A percentile compares a stretch with the other conserved stretches of the same genome.
Conservation (phyloP, 2,113 vertebrate genomes). For the Girardinichthys multiradiatus region DNA sequence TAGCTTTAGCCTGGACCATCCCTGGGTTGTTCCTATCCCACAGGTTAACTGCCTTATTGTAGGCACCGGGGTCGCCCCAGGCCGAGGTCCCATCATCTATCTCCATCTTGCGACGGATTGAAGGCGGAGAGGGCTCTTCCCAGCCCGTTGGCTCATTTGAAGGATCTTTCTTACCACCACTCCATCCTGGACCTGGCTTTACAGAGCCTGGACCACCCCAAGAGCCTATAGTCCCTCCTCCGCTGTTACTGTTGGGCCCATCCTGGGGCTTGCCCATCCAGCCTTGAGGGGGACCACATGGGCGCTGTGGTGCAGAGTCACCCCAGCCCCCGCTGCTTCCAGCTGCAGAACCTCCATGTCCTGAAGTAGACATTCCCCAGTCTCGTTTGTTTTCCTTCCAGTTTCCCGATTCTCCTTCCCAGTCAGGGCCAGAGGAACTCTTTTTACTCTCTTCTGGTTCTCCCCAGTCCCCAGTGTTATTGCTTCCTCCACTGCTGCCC, state of each 20-base stretch:
- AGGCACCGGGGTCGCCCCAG: slow-evolving; percentile 94
- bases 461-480: slow-evolving; percentile 75
- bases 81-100: slow-evolving; percentile 98
- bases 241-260: slow-evolving; percentile 84
- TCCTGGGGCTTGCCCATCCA: slow-evolving; percentile 93
- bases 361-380: slow-evolving; percentile 71
- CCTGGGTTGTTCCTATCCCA: slow-evolving; percentile 97
- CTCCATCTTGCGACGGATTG: slow-evolving; percentile 96
- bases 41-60: slow-evolving; percentile 94
- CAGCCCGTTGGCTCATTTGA: slow-evolving; percentile 89
- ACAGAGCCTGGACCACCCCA: slow-evolving; percentile 78
- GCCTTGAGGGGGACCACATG: slow-evolving; percentile 83
- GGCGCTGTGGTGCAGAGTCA: slow-evolving; percentile 82
- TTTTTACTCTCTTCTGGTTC: slow-evolving; percentile 79
- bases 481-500: slow-evolving; percentile 73
- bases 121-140: slow-evolving; percentile 95
- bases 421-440: slow-evolving; percentile 74
- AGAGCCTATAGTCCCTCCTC: slow-evolving; percentile 88
- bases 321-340: slow-evolving; percentile 84
- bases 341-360: slow-evolving; percentile 52
- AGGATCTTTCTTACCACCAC: slow-evolving; percentile 82
- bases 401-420: slow-evolving; percentile 82
- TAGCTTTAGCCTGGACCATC: slow-evolving; percentile 82
- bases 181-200: slow-evolving; percentile 59
- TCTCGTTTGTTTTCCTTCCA: slow-evolving; percentile 70